Percentiles rank a stretch among this genome's conserved stretches.
Conservation (phyloP, 2,113 vertebrate genomes). For the Sphaerodactylus townsendi region DNA sequence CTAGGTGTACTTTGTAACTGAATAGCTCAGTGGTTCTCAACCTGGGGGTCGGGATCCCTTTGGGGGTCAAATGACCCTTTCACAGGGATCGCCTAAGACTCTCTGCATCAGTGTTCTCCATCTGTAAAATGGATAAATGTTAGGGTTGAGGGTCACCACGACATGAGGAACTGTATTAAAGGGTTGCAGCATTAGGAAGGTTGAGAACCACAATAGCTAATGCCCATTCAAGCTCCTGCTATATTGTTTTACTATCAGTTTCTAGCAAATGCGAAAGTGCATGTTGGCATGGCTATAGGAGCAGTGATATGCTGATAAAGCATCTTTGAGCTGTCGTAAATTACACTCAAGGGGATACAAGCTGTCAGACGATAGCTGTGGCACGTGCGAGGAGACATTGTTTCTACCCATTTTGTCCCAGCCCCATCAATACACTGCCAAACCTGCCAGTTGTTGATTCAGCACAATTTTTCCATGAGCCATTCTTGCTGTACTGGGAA, state of each 20-base stretch:
- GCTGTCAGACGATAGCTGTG: not conserved
- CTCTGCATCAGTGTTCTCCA: too few relatives aligned
- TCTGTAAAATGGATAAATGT: too few relatives aligned
- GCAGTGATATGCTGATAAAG: not conserved
- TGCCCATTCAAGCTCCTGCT: not conserved
- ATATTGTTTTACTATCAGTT: not conserved
- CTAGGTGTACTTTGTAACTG: not conserved
- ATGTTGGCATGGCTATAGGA: not conserved
- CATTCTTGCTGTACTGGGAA: not conserved
- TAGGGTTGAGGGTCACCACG: too few relatives aligned
- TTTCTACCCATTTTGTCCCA: not conserved
- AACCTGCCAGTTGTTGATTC: not conserved
- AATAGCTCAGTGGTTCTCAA: too few relatives aligned
- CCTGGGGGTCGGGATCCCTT: too few relatives aligned
- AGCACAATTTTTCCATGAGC: not conserved
- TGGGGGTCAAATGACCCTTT: too few relatives aligned
- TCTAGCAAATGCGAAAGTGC: not conserved
- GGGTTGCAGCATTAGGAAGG: too few relatives aligned
- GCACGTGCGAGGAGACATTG: not conserved
- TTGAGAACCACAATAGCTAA: too few relatives aligned
- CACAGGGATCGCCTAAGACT: too few relatives aligned
- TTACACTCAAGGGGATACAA: not conserved
- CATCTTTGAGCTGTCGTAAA: not conserved
- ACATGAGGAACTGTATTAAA: too few relatives aligned
- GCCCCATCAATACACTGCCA: not conserved